phyloP scores from a whole-genome alignment of 2,797 vertebrate genomes.

The Sorex maritimensis region DNA sequence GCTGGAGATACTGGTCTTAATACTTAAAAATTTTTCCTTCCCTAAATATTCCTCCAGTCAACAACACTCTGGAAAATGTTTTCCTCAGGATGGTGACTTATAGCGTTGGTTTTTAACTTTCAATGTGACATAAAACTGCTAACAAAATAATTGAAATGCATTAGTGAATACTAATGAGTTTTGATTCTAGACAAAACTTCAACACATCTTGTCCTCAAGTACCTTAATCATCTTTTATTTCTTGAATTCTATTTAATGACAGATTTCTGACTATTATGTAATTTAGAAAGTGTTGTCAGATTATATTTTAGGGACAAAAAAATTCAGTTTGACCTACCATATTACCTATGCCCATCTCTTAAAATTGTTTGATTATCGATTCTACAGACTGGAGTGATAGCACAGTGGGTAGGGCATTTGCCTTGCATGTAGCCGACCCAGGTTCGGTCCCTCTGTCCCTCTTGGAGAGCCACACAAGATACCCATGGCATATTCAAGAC shows the following conservation, averaged over 20 bases:
- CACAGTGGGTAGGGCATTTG: no score
- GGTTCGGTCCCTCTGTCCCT: no score
- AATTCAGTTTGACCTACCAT: not conserved
- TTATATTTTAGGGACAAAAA: constrained; percentile 5
- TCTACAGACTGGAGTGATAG: no score
- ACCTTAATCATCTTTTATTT: not conserved
- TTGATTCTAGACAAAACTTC: constrained; percentile 34
- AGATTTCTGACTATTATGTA: not conserved
- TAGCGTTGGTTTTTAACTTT: not conserved
- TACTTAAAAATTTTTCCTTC: constrained; percentile 16
- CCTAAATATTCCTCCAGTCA: not conserved
- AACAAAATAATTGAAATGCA: constrained; percentile 27
- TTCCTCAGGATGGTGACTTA: not conserved
- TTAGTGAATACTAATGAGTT: not conserved
- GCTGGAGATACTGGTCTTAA: not conserved
- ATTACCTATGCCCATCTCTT: not conserved
- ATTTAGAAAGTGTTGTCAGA: not conserved
- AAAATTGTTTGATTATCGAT: not conserved
- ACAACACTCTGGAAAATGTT: not conserved
- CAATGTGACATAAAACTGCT: not conserved
- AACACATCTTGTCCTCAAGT: not conserved
- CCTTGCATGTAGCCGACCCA: no score
- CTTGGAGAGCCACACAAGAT: no score
- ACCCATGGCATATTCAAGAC: no score
- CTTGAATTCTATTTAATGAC: not conserved